A percentile compares a stretch with the other conserved stretches of the same genome.
Evolutionary conservation across 2,888 invertebrate genomes (phyloP).

Genomic region (Protophormia terraenovae): DNA sequence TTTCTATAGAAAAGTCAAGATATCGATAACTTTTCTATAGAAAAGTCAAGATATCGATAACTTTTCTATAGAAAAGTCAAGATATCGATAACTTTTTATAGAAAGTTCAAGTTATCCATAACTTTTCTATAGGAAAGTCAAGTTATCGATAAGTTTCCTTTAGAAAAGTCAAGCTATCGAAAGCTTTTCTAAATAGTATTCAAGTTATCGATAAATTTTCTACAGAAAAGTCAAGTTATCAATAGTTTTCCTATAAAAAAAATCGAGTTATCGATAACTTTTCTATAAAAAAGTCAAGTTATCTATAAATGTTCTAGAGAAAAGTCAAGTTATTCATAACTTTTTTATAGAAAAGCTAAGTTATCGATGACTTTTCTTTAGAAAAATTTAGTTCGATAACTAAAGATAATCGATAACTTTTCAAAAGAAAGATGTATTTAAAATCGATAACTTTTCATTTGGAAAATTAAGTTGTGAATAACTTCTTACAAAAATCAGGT

Average conservation of each 20-base stretch:
- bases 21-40: not conserved
- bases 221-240: not conserved
- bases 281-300: not conserved
- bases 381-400: too few relatives aligned
- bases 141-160: too few relatives aligned
- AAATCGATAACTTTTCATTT: too few relatives aligned
- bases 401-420: not conserved
- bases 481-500: not conserved
- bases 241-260: not conserved
- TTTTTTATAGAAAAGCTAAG: not conserved
- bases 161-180: not conserved
- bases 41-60: not conserved
- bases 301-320: not conserved
- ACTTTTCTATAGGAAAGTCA: not conserved
- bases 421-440: not conserved
- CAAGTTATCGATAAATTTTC: not conserved
- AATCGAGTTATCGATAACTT: not conserved
- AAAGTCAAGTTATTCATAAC: not conserved
- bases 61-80: not conserved
- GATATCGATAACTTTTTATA: not conserved
- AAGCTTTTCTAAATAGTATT: not conserved
- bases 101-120: not conserved
- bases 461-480: not conserved
- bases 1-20: not conserved
- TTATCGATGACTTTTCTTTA: not conserved